Evolutionary conservation across 2,113 vertebrate genomes (phyloP).

Genomic region (Rhinoderma darwinii): DNA sequence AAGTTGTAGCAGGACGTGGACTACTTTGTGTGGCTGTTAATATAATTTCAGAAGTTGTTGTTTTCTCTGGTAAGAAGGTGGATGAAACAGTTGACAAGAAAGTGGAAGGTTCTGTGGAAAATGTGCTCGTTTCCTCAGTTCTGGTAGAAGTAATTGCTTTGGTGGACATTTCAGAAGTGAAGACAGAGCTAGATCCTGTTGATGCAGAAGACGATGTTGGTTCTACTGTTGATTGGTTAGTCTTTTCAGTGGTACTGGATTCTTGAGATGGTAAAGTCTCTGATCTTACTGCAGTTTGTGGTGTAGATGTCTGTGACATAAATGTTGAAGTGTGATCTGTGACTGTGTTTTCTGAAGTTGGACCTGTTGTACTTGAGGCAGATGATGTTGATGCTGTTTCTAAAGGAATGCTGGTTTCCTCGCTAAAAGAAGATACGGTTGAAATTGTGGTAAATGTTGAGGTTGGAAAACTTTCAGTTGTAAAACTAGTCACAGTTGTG

Average conservation of each 20-base stretch:
- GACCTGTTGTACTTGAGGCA: neutral
- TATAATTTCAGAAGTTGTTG: neutral
- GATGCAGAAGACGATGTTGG: neutral
- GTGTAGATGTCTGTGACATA: neutral
- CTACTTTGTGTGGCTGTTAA: neutral
- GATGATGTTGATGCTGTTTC: neutral
- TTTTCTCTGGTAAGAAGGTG: neutral
- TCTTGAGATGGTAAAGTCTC: neutral
- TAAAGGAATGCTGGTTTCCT: too few species aligned
- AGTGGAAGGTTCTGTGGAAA: neutral
- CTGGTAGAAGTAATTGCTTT: neutral
- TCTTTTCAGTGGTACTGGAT: neutral
- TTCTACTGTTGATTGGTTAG: neutral
- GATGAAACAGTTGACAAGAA: neutral
- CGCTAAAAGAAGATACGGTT: too few species aligned
- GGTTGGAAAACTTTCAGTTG: too few species aligned
- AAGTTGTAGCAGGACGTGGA: neutral
- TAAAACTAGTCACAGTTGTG: too few species aligned
- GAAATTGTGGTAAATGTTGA: too few species aligned
- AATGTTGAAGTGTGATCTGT: too few species aligned
- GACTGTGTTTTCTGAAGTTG: neutral
- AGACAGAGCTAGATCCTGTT: neutral
- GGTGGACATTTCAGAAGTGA: neutral
- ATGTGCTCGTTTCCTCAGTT: neutral
- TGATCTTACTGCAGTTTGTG: neutral